These are phyloP conservation scores for Channa maculata DNA, from an alignment of 2,113 vertebrate genomes.

Conservation along the genomic window DNA sequence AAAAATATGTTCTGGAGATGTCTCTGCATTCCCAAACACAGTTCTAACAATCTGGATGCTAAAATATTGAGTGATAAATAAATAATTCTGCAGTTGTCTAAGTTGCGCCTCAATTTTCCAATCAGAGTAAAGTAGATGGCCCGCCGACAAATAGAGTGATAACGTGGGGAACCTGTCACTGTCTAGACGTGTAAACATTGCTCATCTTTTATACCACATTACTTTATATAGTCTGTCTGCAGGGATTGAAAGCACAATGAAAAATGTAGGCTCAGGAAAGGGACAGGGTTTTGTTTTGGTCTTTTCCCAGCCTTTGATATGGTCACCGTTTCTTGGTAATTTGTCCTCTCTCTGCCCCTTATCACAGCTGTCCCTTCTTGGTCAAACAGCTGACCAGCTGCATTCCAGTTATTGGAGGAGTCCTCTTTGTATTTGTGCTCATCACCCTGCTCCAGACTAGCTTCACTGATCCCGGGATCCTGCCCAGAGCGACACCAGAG, in stretches of 20 bases:
- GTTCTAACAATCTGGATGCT: no score
- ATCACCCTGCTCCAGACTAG: constrained; percentile 94
- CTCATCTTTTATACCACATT: no score
- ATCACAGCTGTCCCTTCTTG: constrained; percentile 91
- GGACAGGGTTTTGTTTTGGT: neutral
- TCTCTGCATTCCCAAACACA: no score
- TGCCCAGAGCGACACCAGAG: constrained; percentile 91
- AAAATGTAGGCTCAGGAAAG: neutral
- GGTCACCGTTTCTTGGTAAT: neutral
- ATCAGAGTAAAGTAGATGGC: no score
- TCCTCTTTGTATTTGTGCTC: constrained; percentile 93
- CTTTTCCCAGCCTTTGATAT: neutral
- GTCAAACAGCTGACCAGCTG: constrained; percentile 88
- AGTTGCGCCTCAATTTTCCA: no score
- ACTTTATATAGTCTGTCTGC: constrained; percentile 30
- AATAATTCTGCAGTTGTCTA: no score
- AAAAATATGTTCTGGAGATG: no score
- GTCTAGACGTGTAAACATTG: no score
- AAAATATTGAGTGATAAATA: no score
- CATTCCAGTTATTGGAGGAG: constrained; percentile 90
- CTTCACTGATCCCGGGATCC: constrained; percentile 93
- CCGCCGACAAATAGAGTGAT: no score
- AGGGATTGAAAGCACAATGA: constrained; percentile 9
- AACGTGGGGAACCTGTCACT: no score
- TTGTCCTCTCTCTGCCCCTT: constrained; percentile 12